Evolutionary conservation across 2,113 vertebrate species (phyloP).

Genomic region (Planiliza haematocheilus): DNA sequence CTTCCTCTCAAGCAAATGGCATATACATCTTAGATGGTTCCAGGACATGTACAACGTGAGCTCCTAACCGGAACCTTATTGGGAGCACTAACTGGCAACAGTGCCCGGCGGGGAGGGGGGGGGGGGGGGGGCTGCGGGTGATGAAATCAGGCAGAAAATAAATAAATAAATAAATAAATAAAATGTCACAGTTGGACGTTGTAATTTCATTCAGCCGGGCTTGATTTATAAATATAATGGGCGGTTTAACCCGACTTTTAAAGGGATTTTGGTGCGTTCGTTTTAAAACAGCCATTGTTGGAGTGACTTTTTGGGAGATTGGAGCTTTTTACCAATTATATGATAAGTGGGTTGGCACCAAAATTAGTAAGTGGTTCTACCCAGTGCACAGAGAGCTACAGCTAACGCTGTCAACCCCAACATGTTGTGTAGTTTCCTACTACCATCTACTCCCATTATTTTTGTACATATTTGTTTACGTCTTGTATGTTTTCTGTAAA

Average conservation of each 20-base stretch:
- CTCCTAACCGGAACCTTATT: conserved; percentile 43
- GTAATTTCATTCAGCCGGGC: conserved; percentile 1
- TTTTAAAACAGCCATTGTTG: too few relatives aligned
- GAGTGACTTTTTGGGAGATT: too few relatives aligned
- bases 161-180: not conserved
- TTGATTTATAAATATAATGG: conserved; percentile 16
- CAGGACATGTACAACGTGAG: conserved; percentile 22
- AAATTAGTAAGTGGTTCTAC: too few relatives aligned
- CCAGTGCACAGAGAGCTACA: too few relatives aligned
- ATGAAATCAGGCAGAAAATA: conserved; percentile 19
- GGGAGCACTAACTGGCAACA: conserved; percentile 36
- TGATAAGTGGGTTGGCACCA: too few relatives aligned
- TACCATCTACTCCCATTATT: too few relatives aligned
- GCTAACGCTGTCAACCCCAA: too few relatives aligned
- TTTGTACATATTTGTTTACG: too few relatives aligned
- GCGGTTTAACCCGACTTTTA: conserved; percentile 1
- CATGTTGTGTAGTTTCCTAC: too few relatives aligned
- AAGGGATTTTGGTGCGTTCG: conserved; percentile 2
- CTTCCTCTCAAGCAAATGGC: conserved; percentile 50
- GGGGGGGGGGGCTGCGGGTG: not conserved
- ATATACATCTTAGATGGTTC: conserved; percentile 41
- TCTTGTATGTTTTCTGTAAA: too few relatives aligned
- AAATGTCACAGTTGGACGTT: not conserved
- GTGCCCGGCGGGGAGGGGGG: too few relatives aligned
- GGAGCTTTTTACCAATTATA: too few relatives aligned